These are phyloP conservation scores for Myotis myotis DNA, from an alignment of 2,797 vertebrate genomes.

Conservation along the genomic window DNA sequence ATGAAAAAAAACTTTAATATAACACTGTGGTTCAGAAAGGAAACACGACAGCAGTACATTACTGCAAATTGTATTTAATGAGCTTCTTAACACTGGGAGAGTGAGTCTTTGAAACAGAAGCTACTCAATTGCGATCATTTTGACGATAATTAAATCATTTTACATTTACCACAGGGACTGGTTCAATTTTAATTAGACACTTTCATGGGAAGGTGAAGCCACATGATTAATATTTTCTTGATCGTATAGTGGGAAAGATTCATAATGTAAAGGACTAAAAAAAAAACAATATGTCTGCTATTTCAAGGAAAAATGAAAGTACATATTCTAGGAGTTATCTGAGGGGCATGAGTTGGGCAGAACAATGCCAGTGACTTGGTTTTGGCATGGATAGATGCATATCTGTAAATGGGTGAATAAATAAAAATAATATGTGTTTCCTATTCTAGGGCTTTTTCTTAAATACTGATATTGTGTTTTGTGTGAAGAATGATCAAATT, in stretches of 20 bases:
- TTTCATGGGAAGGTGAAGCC: conserved; percentile 66
- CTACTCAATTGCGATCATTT: conserved; percentile 81
- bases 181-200: conserved; percentile 79
- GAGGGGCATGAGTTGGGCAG: background rate
- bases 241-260: conserved; percentile 40
- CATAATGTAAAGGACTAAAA: conserved; percentile 19
- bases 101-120: conserved; percentile 82
- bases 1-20: conserved; percentile 77
- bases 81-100: conserved; percentile 80
- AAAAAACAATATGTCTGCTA: background rate
- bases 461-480: background rate
- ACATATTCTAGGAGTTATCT: background rate
- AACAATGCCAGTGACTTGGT: background rate
- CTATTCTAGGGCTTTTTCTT: background rate
- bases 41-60: conserved; percentile 78
- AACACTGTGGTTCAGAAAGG: conserved; percentile 76
- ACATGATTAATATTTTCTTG: conserved; percentile 60
- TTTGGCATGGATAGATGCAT: background rate
- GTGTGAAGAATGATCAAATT: background rate
- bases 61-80: conserved; percentile 84
- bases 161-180: conserved; percentile 72
- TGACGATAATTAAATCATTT: conserved; percentile 84
- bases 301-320: conserved; percentile 12
- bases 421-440: background rate
- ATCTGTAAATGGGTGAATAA: background rate